Evolutionary conservation across 1,140 invertebrate genomes (phyloP), one percentile per base, ranked within the genome.

Genomic region (Argopecten irradians): DNA sequence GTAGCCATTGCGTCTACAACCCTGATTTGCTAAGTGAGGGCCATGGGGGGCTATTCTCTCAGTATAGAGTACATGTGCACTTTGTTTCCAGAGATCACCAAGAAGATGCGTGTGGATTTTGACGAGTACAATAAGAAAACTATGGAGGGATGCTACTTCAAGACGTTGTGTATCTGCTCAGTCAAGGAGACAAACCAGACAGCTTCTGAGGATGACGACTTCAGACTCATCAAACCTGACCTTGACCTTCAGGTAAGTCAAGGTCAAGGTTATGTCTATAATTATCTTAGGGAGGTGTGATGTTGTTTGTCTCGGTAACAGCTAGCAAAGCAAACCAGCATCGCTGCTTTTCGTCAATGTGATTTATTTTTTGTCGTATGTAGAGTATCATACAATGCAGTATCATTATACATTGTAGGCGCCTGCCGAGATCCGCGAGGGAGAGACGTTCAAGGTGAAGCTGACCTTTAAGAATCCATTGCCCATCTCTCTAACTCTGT

Each of bases 391-490:
- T 13, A n/a, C 34, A 3, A 28, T 39, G 35, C 32, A n/a, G 36
- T 16, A 43, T 33, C 16, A 32, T 2, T 14, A 22, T 86, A 11
- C 2, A 33, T 87, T 90, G 5, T 86, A 95, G 95, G 87, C 92
- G 32, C 94, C 96, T 87, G 96, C 96, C 0, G 96, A 96, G 32
- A 96, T 97, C 0, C 93, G 96, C 0, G 96, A 97, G 14, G 96
- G 96, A 8, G 94, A 97, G 92, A 96, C 97, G 89, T 96, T 98
- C 33, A 96, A 96, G 46, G 97, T 97, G 0, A 96, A 96, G 9
- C 96, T 98, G 2, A 97, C 96, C n/a, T 96, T 99, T n/a, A 96
- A 96, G 86, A 99, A 99, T 96, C 98, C 98, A 0, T 93, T 99
- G 84, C 97, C 98, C 0, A 96, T 97, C 34, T 95, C 97, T 0